phyloP scores from a whole-genome alignment of 1,140 invertebrate species.

The Pantala flavescens region DNA sequence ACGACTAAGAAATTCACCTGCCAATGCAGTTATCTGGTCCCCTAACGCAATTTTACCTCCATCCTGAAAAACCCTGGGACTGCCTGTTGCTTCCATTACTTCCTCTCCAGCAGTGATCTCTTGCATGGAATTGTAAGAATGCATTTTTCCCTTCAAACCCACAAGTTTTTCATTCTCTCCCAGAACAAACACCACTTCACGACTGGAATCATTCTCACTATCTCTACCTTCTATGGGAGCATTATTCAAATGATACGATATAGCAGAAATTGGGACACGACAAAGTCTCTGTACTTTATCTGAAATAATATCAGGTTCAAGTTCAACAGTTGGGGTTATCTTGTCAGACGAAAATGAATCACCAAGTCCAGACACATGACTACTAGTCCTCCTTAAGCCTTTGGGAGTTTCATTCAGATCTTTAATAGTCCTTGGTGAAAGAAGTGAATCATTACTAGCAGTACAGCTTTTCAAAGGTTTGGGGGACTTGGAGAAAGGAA shows the following conservation, averaged over 20 bases:
- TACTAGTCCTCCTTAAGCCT: neutral
- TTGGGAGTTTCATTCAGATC: neutral
- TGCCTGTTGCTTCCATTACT: neutral
- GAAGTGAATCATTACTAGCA: neutral
- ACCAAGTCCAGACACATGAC: neutral
- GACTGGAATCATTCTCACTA: conserved; percentile 14
- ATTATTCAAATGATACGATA: conserved; percentile 15
- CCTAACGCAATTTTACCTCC: neutral
- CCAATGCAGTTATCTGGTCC: neutral
- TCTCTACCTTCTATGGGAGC: neutral
- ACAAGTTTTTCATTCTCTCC: conserved; percentile 61
- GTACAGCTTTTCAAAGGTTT: neutral
- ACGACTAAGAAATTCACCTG: neutral
- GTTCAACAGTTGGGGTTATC: too few species aligned
- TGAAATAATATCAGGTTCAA: conserved; percentile 12
- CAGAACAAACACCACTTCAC: conserved; percentile 58
- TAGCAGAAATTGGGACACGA: conserved; percentile 15
- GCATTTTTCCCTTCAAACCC: conserved; percentile 23
- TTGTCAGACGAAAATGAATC: neutral
- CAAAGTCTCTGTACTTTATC: conserved; percentile 17
- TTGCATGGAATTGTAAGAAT: neutral
- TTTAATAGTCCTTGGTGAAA: neutral
- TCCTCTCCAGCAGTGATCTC: neutral
- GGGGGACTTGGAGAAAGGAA: neutral
- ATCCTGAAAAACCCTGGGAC: neutral